These are phyloP conservation scores for Gymnocephalus cernua DNA, from an alignment of 2,113 vertebrate species.

Conservation along the genomic window DNA sequence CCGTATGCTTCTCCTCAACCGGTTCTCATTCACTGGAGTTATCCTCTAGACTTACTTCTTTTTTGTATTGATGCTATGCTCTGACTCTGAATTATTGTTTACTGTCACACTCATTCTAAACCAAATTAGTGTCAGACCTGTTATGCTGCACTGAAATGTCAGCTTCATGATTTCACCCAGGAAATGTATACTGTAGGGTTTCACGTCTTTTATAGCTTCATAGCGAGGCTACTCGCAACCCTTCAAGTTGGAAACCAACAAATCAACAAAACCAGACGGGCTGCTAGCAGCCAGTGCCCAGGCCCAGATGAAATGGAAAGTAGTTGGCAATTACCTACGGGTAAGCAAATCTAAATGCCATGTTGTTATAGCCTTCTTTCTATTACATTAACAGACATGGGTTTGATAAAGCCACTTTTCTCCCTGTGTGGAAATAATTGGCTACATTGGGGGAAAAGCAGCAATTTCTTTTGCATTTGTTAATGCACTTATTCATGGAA, in stretches of 20 bases:
- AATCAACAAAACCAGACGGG: constrained; percentile 48
- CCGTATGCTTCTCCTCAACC: not conserved
- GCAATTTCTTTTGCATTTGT: not conserved
- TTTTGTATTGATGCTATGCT: not conserved
- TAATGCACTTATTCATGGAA: constrained; percentile 26
- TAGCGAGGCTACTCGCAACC: not conserved
- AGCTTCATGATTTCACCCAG: not conserved
- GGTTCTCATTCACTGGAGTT: not conserved
- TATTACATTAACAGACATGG: constrained; percentile 48
- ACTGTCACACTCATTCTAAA: not conserved
- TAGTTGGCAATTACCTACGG: constrained; percentile 33
- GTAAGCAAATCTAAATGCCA: constrained; percentile 40
- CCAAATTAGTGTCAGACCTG: not conserved
- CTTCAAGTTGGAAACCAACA: not conserved
- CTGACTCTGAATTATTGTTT: not conserved
- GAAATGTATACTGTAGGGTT: not conserved
- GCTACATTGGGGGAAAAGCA: not conserved
- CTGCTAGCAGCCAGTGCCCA: constrained; percentile 20
- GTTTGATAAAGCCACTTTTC: constrained; percentile 32
- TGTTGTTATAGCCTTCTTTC: constrained; percentile 28
- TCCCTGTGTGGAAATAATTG: constrained; percentile 27
- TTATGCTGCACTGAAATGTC: not conserved
- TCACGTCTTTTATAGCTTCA: not conserved
- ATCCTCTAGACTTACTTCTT: not conserved
- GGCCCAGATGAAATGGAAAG: constrained; percentile 54